Evolutionary conservation across 1,140 invertebrate species (phyloP), one percentile per base, ranked within the genome.

Genomic region (Brachystomella parvula): DNA sequence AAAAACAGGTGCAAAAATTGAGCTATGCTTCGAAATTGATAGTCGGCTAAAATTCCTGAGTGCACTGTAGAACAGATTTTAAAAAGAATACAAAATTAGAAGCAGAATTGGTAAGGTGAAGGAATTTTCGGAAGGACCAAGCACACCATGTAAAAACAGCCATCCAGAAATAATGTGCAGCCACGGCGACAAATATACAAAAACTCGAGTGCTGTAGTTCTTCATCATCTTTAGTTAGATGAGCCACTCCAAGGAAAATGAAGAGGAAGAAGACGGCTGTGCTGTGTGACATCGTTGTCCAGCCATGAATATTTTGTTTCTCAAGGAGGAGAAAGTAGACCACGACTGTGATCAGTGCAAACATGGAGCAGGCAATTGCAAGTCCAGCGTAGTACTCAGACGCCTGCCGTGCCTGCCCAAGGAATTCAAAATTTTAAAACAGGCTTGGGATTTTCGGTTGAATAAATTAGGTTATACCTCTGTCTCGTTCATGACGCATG

Each of bases 111-210:
- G 21, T 53, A 17, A 39, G 12, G 12, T 53, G n/a, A n/a, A n/a
- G n/a, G 3, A 24, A 53, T 19, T 17, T 15, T 53, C 24, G 12
- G 9, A 9, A 15, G 24, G 12, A 53, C 9, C 12, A 53, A 9
- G 12, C 24, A 26, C 24, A 59, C 70, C 70, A 71, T 32, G 30
- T 69, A 30, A 71, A 71, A 1, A 61, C 69, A 19, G 67, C 32
- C 2, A 71, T 17, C 53, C 69, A 69, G 44, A 71, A 71, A 53
- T 63, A 71, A 49, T 71, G 70, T 33, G 63, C 62, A 2, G 67
- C 60, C 15, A 61, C 53, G 3, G 28, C 31, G 1, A 60, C 31
- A 49, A 64, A 63, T 2, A 17, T 1, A 12, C 31, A 63, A 3
- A 28, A 17, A 2, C 17, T n/a, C 3, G 33, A 6, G 15, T 47